Evolutionary conservation across 2,888 invertebrate species (phyloP).

Genomic region (Coenonympha glycerion): DNA sequence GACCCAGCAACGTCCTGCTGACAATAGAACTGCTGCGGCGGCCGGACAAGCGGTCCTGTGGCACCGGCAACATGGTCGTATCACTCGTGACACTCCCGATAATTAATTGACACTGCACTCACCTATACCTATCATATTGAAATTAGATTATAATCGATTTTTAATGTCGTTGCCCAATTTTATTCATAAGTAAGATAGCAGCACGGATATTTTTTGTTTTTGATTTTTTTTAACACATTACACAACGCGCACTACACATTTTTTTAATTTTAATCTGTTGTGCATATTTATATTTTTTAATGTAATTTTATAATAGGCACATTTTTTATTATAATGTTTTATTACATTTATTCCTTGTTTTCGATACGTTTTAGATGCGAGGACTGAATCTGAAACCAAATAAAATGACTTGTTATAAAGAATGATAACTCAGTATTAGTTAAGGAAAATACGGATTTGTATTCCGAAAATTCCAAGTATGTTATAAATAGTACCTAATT

Average conservation of each 20-base stretch:
- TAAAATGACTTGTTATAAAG: neutral
- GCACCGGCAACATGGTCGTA: slow-evolving; percentile 67
- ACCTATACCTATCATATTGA: neutral
- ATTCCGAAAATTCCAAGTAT: no score
- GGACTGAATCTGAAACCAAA: slow-evolving; percentile 7
- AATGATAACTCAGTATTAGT: no score
- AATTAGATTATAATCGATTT: slow-evolving; percentile 2
- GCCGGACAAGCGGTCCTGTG: slow-evolving; percentile 76
- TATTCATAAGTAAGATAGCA: neutral
- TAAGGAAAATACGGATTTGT: neutral
- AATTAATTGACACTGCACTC: neutral
- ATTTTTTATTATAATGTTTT: neutral
- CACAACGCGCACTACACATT: neutral
- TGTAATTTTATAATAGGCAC: neutral
- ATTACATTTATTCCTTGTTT: neutral
- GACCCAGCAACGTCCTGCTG: slow-evolving; percentile 79
- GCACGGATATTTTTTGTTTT: neutral
- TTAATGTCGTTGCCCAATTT: neutral
- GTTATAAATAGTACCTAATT: no score
- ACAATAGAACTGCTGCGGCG: slow-evolving; percentile 81
- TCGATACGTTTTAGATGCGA: neutral
- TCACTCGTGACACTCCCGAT: slow-evolving; percentile 12
- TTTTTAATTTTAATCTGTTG: neutral
- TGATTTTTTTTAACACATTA: neutral
- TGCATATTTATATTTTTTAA: neutral